phyloP scores from a whole-genome alignment of 2,797 vertebrate species.

The Neomorphus geoffroyi region DNA sequence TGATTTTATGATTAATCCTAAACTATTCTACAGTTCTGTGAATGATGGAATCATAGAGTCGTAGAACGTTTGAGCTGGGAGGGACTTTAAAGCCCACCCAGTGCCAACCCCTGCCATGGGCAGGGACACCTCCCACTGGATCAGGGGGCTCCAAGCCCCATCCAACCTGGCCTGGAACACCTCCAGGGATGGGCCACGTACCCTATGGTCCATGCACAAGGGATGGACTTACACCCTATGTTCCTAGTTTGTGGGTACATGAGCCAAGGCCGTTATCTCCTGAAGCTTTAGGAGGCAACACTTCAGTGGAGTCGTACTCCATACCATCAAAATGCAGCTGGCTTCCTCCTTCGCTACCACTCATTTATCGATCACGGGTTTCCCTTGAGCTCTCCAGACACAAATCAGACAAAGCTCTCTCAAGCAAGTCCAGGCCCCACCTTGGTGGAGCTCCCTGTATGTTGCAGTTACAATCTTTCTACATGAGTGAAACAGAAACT shows the following conservation, averaged over 20 bases:
- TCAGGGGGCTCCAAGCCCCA: no score
- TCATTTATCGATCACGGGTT: fast-evolving
- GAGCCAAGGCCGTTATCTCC: not conserved
- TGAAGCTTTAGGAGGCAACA: not conserved
- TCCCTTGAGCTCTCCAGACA: not conserved
- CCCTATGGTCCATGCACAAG: no score
- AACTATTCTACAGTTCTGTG: no score
- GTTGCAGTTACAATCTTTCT: not conserved
- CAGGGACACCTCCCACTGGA: no score
- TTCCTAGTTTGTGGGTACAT: fast-evolving
- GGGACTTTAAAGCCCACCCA: no score
- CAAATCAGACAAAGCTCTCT: no score
- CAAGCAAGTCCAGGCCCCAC: not conserved
- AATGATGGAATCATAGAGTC: no score
- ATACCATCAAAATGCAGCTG: not conserved
- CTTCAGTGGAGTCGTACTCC: fast-evolving
- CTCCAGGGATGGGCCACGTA: no score
- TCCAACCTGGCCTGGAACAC: no score
- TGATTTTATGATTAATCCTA: no score
- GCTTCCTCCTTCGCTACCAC: not conserved
- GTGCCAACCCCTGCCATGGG: no score
- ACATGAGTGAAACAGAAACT: not conserved
- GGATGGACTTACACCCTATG: not conserved
- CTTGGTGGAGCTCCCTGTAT: not conserved
- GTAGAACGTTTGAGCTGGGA: no score